These are phyloP conservation scores for Ophion ventricosus DNA, from an alignment of 2,888 invertebrate genomes.

Conservation along the genomic window DNA sequence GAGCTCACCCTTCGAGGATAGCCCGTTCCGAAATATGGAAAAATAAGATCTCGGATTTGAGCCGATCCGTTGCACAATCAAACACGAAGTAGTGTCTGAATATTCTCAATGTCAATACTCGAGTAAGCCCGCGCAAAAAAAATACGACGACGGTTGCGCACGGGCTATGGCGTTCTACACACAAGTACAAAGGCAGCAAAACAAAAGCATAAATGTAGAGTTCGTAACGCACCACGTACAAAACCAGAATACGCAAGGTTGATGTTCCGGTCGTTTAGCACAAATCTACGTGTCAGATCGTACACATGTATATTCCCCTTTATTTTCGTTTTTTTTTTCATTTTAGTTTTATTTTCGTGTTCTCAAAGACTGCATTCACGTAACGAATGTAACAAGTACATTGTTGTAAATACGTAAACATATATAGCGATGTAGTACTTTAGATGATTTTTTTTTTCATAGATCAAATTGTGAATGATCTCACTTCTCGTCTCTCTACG, in stretches of 20 bases:
- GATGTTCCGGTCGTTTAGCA: conserved; percentile 10
- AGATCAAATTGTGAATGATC: conserved; percentile 30
- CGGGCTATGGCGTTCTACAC: background rate
- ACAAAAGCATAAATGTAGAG: background rate
- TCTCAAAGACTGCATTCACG: background rate
- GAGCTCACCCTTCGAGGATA: background rate
- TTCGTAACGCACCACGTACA: conserved; percentile 22
- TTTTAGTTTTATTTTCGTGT: background rate
- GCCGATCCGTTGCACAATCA: conserved; percentile 10
- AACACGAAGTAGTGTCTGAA: conserved; percentile 14
- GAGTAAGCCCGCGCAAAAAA: background rate
- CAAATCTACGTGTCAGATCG: conserved; percentile 6
- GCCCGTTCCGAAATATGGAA: background rate
- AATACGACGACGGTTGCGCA: background rate
- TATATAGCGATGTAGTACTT: background rate
- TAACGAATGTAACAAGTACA: background rate
- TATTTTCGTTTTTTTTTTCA: conserved; percentile 1
- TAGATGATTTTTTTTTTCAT: conserved; percentile 3
- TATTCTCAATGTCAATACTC: conserved; percentile 32
- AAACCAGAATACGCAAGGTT: conserved; percentile 17
- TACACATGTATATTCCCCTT: background rate
- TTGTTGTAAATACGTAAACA: background rate
- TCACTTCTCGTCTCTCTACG: conserved; percentile 1
- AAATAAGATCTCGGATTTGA: background rate
- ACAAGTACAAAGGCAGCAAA: conserved; percentile 8